These are phyloP conservation scores for Endotricha flammealis DNA, from an alignment of 2,888 invertebrate genomes.

Conservation along the genomic window DNA sequence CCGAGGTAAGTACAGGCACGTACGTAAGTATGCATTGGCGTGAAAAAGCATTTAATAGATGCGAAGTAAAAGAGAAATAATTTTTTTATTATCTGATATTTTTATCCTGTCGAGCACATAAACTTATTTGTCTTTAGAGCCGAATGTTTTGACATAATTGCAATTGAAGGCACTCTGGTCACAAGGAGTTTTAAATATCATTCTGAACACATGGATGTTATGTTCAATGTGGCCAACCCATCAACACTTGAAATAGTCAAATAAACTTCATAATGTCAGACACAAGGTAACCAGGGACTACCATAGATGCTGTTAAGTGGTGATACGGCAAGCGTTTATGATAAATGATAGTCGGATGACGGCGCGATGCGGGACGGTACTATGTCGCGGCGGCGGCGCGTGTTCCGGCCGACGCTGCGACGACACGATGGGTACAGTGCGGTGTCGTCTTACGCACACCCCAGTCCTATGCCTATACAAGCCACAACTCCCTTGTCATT, in stretches of 20 bases:
- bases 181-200: too few species aligned
- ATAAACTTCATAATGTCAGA: slow-evolving; percentile 6
- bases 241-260: too few species aligned
- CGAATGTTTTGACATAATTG: too few species aligned
- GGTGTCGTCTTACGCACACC: slow-evolving; percentile 40
- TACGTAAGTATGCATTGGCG: too few species aligned
- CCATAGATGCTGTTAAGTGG: slow-evolving; percentile 16
- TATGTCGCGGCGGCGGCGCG: slow-evolving; percentile 15
- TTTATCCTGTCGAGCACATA: too few species aligned
- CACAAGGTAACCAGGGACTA: slow-evolving; percentile 21
- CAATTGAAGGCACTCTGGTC: too few species aligned
- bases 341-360: slow-evolving; percentile 55
- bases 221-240: too few species aligned
- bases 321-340: slow-evolving; percentile 36
- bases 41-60: too few species aligned
- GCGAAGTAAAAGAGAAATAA: too few species aligned
- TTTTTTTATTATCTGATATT: too few species aligned
- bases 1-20: slow-evolving; percentile 1
- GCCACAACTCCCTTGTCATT: slow-evolving; percentile 46
- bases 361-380: slow-evolving; percentile 25
- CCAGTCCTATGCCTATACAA: slow-evolving; percentile 28
- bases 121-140: too few species aligned
- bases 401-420: slow-evolving; percentile 14
- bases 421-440: neutral
- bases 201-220: too few species aligned